A percentile compares a stretch with the other conserved stretches of the same genome.
Evolutionary conservation across 2,888 invertebrate genomes (phyloP).

Genomic region (Limnephilus lunatus): DNA sequence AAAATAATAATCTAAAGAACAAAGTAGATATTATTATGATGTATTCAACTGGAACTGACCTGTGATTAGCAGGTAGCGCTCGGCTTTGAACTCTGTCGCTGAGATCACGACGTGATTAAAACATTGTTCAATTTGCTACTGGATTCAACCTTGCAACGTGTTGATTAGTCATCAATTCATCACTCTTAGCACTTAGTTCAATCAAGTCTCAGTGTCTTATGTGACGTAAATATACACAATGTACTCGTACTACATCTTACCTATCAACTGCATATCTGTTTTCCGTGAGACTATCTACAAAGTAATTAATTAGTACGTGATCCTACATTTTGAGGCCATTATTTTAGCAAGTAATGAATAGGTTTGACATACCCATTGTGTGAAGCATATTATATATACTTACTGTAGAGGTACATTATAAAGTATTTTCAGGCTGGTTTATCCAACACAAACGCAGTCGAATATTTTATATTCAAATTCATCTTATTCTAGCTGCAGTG

Average conservation of each 20-base stretch:
- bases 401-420: no score
- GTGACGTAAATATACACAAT: neutral
- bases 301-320: no score
- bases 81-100: neutral
- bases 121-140: neutral
- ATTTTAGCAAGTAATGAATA: neutral
- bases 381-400: no score
- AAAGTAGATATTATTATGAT: neutral
- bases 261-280: neutral
- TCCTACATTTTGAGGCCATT: no score
- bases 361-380: neutral
- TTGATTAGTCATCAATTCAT: neutral
- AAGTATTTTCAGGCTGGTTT: neutral
- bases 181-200: neutral
- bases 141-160: neutral
- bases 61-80: neutral
- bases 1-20: neutral
- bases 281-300: neutral
- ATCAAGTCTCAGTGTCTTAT: neutral
- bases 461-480: no score
- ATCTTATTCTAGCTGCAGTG: no score
- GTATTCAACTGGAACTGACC: neutral
- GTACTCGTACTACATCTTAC: neutral
- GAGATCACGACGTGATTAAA: neutral
- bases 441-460: no score